phyloP scores from a whole-genome alignment of 2,797 vertebrate species.

The Halcyon leucocephala region DNA sequence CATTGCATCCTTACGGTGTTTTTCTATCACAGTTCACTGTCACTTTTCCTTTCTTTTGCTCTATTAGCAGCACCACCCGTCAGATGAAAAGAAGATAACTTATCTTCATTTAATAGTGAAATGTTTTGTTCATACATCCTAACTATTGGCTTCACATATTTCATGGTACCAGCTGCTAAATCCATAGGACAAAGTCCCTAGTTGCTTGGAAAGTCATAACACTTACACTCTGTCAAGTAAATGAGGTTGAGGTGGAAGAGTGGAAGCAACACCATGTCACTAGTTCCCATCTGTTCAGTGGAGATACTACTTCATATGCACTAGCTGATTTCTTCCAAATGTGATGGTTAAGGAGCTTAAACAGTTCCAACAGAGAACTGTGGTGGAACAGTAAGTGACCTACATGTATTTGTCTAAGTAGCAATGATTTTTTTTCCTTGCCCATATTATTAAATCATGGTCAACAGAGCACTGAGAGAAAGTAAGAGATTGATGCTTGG shows the following conservation, averaged over 20 bases:
- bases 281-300: not conserved
- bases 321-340: not conserved
- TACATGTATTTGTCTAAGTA: not conserved
- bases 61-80: not conserved
- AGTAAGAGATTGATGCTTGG: not conserved
- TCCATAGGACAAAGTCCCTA: not conserved
- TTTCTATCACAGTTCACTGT: not conserved
- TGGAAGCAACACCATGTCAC: not conserved
- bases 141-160: not conserved
- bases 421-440: not conserved
- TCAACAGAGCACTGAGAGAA: not conserved
- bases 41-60: not conserved
- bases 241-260: not conserved
- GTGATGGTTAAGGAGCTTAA: not conserved
- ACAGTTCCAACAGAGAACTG: not conserved
- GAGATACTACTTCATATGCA: not conserved
- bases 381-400: not conserved
- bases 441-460: not conserved
- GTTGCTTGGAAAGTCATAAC: not conserved
- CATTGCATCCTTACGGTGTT: not conserved
- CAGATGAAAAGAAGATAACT: not conserved
- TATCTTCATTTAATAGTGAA: not conserved
- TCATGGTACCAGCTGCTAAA: not conserved
- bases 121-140: not conserved
- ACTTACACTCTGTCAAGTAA: not conserved